phyloP scores from a whole-genome alignment of 53 echinoderm and acorn worm species.

The Mesocentrotus franciscanus region DNA sequence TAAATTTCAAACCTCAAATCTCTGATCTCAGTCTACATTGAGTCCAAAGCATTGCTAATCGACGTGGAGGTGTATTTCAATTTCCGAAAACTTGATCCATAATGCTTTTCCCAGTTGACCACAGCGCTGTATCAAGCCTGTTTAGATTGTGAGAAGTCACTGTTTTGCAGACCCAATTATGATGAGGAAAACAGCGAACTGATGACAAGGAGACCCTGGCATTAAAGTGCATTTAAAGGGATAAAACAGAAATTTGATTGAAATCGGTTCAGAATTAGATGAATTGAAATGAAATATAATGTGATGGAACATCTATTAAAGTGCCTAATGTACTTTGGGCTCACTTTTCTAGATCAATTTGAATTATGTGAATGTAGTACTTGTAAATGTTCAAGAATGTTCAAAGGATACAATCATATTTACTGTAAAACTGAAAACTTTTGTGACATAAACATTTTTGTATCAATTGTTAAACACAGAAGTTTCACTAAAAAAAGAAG shows the following conservation, averaged over 20 bases:
- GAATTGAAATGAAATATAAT: no score
- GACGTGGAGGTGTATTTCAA: background rate
- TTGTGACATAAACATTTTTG: no score
- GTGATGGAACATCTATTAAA: no score
- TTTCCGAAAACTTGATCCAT: background rate
- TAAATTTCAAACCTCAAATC: background rate
- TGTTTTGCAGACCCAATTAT: slow-evolving; percentile 34
- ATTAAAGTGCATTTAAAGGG: slow-evolving; percentile 27
- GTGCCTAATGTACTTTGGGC: no score
- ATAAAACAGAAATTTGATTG: background rate
- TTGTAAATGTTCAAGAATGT: no score
- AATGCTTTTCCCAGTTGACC: slow-evolving; percentile 16
- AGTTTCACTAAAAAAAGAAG: no score
- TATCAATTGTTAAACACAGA: no score
- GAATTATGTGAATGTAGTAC: no score
- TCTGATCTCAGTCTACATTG: no score
- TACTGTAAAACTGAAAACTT: no score
- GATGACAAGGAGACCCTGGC: background rate
- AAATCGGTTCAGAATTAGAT: background rate
- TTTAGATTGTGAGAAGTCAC: background rate
- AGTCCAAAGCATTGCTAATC: background rate
- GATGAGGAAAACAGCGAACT: background rate
- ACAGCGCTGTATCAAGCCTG: background rate
- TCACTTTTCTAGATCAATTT: no score
- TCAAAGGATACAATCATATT: no score